Base-by-base conservation (phyloP, 1,140 invertebrate species). In the Dreissena polymorpha region DNA sequence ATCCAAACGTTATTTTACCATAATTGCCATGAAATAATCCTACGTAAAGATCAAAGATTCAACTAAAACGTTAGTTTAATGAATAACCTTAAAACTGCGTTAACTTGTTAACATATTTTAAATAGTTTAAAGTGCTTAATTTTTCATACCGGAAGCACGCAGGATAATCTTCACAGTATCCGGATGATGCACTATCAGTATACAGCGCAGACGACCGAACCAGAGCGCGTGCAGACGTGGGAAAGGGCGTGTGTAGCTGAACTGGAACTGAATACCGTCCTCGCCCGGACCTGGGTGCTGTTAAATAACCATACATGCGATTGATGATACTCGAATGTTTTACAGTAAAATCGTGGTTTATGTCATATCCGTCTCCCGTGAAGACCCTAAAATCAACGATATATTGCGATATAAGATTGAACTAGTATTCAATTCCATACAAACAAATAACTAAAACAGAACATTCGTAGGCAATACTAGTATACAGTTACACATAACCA, bases 111-210 rank as follows among this genome's bases (percentile, higher is more conserved):
- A 39, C 39, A 39, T 2, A 39, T 39, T 39, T 39, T 39, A 39
- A 39, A 39, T 39, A 8, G 39, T 39, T 39, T 5, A 39, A 39
- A 39, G 39, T 39, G 39, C n/a, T n/a, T n/a, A n/a, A n/a, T n/a
- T n/a, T 39, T 2, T 39, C 39, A 39, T 39, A 39, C 39, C 39
- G 21, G 84, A 77, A 16, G 79, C 23, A 7, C 69, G 39, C 39
- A 85, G 53, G 18, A 85, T 29, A 10, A 21, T n/a, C 64, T 55
- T 76, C 12, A 76, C 53, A 23, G 72, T 76, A 13, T 82, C 84
- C 18, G 84, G 79, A 49, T 85, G 84, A 25, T 75, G 65, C 12
- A 83, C 71, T 13, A 77, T 64, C 14, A 85, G 39, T 2, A 82
- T 23, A 39, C 70, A 70, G 8, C 68, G 23, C 8, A 85, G n/a